These are phyloP conservation scores for Halcyon smyrnensis DNA, from an alignment of 2,797 vertebrate species.

Conservation along the genomic window DNA sequence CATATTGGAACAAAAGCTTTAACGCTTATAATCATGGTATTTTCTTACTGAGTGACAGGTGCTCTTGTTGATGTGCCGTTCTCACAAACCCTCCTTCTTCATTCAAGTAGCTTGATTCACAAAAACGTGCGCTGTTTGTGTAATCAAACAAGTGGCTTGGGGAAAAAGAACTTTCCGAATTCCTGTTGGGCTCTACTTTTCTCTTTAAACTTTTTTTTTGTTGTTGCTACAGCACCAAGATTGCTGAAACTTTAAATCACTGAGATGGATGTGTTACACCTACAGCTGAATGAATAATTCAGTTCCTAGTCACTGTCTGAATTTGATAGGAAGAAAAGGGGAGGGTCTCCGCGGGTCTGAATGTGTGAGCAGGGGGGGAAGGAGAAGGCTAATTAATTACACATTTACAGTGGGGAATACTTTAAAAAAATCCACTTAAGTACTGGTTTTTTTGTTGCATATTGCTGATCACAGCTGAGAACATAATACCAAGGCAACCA, in stretches of 20 bases:
- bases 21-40: background rate
- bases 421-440: constrained; percentile 68
- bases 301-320: constrained; percentile 67
- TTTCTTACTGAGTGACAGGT: constrained; percentile 60
- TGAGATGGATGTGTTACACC: constrained; percentile 59
- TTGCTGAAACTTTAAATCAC: constrained; percentile 53
- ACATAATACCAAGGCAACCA: constrained; percentile 57
- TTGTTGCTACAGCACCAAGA: constrained; percentile 11
- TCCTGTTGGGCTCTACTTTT: constrained; percentile 18
- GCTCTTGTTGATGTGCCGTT: constrained; percentile 19
- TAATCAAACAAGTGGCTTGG: constrained; percentile 31
- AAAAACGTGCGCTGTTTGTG: background rate
- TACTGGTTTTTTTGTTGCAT: constrained; percentile 48
- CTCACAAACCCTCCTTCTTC: constrained; percentile 7
- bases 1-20: constrained; percentile 49
- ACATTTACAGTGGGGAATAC: constrained; percentile 78
- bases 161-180: background rate
- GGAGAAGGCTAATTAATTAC: constrained; percentile 82
- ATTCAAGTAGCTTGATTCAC: constrained; percentile 40
- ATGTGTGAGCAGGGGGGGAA: constrained; percentile 78
- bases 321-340: constrained; percentile 64
- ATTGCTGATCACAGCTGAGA: constrained; percentile 65
- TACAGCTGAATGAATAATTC: constrained; percentile 73
- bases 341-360: constrained; percentile 80
- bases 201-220: constrained; percentile 13